A percentile compares a stretch with the other conserved stretches of the same genome.
Conservation (phyloP, 2,113 vertebrate species). For the Echinops telfairi region DNA sequence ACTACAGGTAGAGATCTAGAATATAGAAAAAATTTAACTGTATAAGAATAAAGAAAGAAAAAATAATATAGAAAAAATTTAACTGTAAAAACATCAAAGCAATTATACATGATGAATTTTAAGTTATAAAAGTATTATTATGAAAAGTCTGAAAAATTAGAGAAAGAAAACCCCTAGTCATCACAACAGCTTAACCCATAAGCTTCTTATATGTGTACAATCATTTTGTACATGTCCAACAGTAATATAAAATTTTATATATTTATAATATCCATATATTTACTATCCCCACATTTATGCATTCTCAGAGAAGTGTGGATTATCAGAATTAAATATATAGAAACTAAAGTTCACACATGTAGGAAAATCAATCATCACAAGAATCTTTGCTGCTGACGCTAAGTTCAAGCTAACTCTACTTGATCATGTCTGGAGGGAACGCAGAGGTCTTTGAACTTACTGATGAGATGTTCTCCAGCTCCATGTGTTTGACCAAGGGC, state of each 20-base stretch:
- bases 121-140: slow-evolving; percentile 49
- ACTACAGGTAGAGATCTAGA: background rate
- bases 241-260: too few relatives aligned
- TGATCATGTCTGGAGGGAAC: slow-evolving; percentile 5
- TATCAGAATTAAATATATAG: slow-evolving; percentile 49
- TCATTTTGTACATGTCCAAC: background rate
- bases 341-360: slow-evolving; percentile 51
- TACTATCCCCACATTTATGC: slow-evolving; percentile 30
- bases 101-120: slow-evolving; percentile 47
- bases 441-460: slow-evolving; percentile 85
- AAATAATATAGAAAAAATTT: background rate
- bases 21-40: background rate
- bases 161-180: background rate
- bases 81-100: background rate
- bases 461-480: slow-evolving; percentile 94
- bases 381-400: background rate
- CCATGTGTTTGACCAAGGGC: slow-evolving; percentile 93
- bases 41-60: too few relatives aligned
- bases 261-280: background rate
- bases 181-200: background rate
- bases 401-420: slow-evolving; percentile 45
- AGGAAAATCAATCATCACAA: slow-evolving; percentile 24
- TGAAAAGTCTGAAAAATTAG: slow-evolving; percentile 18
- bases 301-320: slow-evolving; percentile 2
- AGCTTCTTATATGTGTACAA: slow-evolving; percentile 4